phyloP scores from a whole-genome alignment of 2,113 vertebrate genomes.

The cattle (Bos taurus) region DNA sequence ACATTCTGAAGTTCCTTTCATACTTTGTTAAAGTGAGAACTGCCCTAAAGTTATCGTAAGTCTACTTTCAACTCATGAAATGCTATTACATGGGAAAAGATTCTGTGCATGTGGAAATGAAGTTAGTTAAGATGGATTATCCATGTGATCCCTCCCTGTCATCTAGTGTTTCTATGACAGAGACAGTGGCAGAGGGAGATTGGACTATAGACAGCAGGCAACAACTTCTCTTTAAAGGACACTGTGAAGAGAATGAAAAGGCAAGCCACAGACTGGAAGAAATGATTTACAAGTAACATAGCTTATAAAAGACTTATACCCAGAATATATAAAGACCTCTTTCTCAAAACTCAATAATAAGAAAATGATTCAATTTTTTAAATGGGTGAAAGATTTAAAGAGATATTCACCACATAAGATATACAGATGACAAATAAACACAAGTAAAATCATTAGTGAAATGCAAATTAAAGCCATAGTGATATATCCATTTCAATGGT shows the following conservation, averaged over 20 bases:
- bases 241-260: not conserved
- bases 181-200: not conserved
- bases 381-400: not conserved
- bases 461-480: not conserved
- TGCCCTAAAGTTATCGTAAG: not conserved
- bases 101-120: not conserved
- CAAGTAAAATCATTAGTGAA: not conserved
- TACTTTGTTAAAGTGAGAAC: not conserved
- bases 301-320: not conserved
- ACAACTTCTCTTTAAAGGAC: not conserved
- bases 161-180: not conserved
- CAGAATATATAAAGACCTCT: not conserved
- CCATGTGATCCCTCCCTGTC: not conserved
- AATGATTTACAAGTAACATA: not conserved
- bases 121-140: not conserved
- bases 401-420: not conserved
- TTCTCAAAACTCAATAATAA: not conserved
- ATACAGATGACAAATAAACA: not conserved
- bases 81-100: not conserved
- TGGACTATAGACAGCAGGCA: not conserved
- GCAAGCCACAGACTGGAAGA: not conserved
- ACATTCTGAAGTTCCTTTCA: not conserved
- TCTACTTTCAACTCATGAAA: not conserved
- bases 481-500: not conserved
- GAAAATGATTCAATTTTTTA: not conserved